phyloP scores from a whole-genome alignment of 2,888 invertebrate genomes.

The Ypsolopha scabrella region DNA sequence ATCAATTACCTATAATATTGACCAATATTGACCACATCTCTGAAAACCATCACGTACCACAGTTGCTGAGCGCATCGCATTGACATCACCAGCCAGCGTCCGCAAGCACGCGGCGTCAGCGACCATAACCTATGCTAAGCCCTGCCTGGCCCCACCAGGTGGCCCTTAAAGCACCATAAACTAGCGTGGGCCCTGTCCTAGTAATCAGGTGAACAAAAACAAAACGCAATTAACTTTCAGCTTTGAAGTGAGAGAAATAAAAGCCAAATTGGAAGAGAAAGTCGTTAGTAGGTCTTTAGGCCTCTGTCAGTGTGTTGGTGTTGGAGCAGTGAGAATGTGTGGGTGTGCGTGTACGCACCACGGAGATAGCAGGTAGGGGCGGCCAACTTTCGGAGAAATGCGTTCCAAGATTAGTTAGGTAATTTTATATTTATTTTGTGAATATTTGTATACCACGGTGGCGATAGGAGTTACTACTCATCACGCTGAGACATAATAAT shows the following conservation, averaged over 20 bases:
- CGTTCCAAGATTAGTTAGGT: slow-evolving; percentile 28
- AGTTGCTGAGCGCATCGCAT: background rate
- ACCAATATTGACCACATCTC: too few species aligned
- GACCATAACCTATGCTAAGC: slow-evolving; percentile 1
- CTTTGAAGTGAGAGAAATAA: slow-evolving; percentile 23
- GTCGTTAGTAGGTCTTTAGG: slow-evolving; percentile 65
- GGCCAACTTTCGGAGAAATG: slow-evolving; percentile 54
- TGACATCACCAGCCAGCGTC: too few species aligned
- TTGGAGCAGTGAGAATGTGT: slow-evolving; percentile 21
- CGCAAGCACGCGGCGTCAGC: background rate
- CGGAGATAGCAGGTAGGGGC: slow-evolving; percentile 56
- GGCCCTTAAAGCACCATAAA: background rate
- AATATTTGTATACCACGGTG: too few species aligned
- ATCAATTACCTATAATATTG: too few species aligned
- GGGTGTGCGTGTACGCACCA: slow-evolving; percentile 55
- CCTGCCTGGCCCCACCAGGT: background rate
- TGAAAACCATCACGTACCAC: too few species aligned
- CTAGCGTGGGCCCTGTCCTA: background rate
- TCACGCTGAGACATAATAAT: too few species aligned
- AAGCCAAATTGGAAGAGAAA: slow-evolving; percentile 34
- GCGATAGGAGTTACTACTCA: too few species aligned
- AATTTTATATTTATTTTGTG: too few species aligned
- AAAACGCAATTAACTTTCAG: slow-evolving; percentile 17
- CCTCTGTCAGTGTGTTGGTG: slow-evolving; percentile 40
- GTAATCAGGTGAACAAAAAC: slow-evolving; percentile 38